These are phyloP conservation scores for Mycalesis mineus DNA, from an alignment of 2,888 invertebrate species.

Conservation along the genomic window DNA sequence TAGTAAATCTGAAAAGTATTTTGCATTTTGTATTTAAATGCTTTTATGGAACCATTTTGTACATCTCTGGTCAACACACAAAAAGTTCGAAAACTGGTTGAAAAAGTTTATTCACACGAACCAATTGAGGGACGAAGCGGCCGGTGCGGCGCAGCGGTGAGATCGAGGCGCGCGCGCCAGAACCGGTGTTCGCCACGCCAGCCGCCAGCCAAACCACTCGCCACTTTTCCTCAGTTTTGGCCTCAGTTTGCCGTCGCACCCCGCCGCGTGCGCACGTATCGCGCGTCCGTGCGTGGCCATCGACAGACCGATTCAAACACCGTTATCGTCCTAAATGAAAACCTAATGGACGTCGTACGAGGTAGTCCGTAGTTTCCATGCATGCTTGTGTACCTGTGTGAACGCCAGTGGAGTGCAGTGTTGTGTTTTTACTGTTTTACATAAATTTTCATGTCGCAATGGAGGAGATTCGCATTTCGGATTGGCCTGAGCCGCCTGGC, in stretches of 20 bases:
- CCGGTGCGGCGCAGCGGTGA: conserved; percentile 38
- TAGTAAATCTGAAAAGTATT: no score
- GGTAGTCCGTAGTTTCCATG: conserved; percentile 58
- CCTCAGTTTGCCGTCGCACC: conserved; percentile 60
- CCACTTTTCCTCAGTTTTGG: conserved; percentile 12
- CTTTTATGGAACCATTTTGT: no score
- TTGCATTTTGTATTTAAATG: no score
- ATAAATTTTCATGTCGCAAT: conserved; percentile 55
- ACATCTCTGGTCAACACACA: no score
- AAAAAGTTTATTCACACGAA: conserved; percentile 37
- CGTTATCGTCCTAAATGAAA: conserved; percentile 74
- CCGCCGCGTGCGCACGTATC: conserved; percentile 61
- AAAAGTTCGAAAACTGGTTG: conserved; percentile 34
- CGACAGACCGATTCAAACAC: conserved; percentile 51
- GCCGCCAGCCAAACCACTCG: conserved; percentile 47
- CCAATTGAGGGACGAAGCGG: conserved; percentile 24
- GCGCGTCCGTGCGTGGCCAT: conserved; percentile 34
- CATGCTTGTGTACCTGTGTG: conserved; percentile 68
- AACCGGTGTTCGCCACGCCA: conserved; percentile 31
- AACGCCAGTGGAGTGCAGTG: conserved; percentile 71
- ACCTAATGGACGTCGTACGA: conserved; percentile 73
- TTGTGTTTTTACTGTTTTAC: conserved; percentile 42
- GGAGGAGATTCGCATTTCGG: conserved; percentile 82
- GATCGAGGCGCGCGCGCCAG: conserved; percentile 61
- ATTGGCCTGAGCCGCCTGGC: conserved; percentile 83